Conservation (phyloP, 2,888 invertebrate genomes). For the Biston stratarius region DNA sequence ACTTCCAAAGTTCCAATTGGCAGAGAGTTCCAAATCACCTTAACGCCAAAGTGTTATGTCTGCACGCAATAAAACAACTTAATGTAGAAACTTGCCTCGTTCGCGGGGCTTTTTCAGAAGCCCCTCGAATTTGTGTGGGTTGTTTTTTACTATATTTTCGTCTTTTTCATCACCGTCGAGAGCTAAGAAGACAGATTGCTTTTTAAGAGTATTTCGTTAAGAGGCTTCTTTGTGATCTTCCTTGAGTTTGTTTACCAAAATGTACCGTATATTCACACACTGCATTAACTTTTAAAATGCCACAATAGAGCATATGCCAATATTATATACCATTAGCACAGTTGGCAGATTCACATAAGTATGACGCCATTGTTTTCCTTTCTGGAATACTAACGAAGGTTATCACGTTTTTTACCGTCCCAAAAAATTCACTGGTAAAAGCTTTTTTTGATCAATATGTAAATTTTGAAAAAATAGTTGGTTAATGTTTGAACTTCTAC, state of each 20-base stretch:
- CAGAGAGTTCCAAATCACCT: slow-evolving; percentile 29
- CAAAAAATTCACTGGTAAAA: no score
- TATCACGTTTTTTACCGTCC: no score
- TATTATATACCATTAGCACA: no score
- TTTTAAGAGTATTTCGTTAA: slow-evolving; percentile 6
- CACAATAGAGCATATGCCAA: no score
- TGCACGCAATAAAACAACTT: slow-evolving; percentile 33
- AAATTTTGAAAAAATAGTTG: no score
- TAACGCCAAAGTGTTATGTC: slow-evolving; percentile 31
- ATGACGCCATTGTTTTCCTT: no score
- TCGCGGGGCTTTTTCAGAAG: slow-evolving; percentile 25
- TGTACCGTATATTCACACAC: no score
- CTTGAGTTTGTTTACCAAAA: background rate
- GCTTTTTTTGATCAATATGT: no score
- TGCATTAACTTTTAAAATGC: no score
- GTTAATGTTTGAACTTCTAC: no score
- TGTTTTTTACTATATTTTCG: slow-evolving; percentile 20
- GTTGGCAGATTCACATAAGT: no score
- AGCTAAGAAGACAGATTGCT: slow-evolving; percentile 19
- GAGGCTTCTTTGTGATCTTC: background rate
- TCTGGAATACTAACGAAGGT: no score
- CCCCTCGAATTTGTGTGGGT: slow-evolving; percentile 22
- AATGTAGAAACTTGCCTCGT: slow-evolving; percentile 34
- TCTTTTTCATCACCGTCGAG: slow-evolving; percentile 13
- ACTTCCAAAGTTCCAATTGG: slow-evolving; percentile 22